These are phyloP conservation scores for Fopius arisanus DNA, from an alignment of 1,140 invertebrate genomes.

Conservation along the genomic window DNA sequence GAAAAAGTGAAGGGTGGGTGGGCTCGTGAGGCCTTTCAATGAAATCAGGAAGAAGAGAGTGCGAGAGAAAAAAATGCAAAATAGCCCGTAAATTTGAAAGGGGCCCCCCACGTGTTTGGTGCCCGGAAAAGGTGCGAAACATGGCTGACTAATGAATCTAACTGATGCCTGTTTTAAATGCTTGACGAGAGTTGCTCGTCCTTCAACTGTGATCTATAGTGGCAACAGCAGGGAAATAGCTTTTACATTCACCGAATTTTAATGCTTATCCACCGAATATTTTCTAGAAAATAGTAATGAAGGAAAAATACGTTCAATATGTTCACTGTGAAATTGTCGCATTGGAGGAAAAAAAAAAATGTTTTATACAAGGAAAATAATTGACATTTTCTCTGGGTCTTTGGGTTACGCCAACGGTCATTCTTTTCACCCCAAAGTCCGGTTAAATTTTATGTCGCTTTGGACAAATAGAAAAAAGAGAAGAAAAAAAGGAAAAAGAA, in stretches of 20 bases:
- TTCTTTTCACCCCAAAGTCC: conserved; percentile 6
- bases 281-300: background rate
- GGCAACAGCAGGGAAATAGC: background rate
- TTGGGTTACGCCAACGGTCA: conserved; percentile 19
- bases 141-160: conserved; percentile 49
- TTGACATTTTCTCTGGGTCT: background rate
- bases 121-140: conserved; percentile 48
- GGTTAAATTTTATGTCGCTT: conserved; percentile 2
- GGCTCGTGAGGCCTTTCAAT: conserved; percentile 16
- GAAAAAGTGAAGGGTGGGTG: background rate
- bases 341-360: background rate
- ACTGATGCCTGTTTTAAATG: conserved; percentile 41
- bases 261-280: background rate
- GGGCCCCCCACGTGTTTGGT: conserved; percentile 38
- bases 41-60: conserved; percentile 13
- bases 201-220: conserved; percentile 16
- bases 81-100: conserved; percentile 42
- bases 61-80: conserved; percentile 23
- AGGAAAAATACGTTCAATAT: background rate
- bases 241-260: conserved; percentile 19
- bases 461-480: background rate
- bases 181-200: conserved; percentile 22
- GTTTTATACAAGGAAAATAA: background rate
- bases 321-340: background rate
- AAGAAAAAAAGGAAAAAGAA: conserved; percentile 23